Evolutionary conservation across 2,888 invertebrate species (phyloP), one percentile per base, ranked within the genome.

Genomic region (Drosophila borborema): DNA sequence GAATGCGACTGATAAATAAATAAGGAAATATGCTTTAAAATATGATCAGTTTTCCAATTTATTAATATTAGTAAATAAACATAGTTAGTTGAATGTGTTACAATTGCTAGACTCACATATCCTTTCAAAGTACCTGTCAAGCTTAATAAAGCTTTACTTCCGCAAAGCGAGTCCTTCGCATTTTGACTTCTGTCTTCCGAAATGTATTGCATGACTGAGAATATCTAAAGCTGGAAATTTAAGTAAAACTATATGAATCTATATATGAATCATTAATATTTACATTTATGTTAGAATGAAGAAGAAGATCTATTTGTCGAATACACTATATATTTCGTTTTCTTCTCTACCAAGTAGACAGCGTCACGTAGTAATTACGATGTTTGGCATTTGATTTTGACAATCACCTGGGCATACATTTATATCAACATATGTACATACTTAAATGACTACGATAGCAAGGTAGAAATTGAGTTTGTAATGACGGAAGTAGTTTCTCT

Each of bases 401-500:
- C 38, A 46, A 55, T 20, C 31, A 48, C 31, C 18, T 53, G 23
- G 34, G 12, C 12, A 46, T 16, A 18, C 8, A 8, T 45, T 34
- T 2, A 16, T 58, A 34, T 46, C 8, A 46, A 62, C 31, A 28
- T 43, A 20, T 18, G 12, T 48, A 53, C n/a, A 40, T 23, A 23
- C 49, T 16, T 14, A 65, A 23, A 40, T 46, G 34, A 53, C 28
- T 43, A 38, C 9, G 45, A 41, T 56, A 38, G 48, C 49, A 46
- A 45, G 53, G 68, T 58, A 38, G 45, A 64, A 49, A 46, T 58
- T 38, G n/a, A 40, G n/a, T 62, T 68, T 31, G 49, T 45, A 46
- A 34, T 49, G 48, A 56, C 62, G 76, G 70, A 80, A 70, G 60
- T 64, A 64, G 65, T 70, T 77, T 70, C 62, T 56, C 59, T 62